Conservation (phyloP, 2,797 vertebrate species). For the Malacoctenus gilli region DNA sequence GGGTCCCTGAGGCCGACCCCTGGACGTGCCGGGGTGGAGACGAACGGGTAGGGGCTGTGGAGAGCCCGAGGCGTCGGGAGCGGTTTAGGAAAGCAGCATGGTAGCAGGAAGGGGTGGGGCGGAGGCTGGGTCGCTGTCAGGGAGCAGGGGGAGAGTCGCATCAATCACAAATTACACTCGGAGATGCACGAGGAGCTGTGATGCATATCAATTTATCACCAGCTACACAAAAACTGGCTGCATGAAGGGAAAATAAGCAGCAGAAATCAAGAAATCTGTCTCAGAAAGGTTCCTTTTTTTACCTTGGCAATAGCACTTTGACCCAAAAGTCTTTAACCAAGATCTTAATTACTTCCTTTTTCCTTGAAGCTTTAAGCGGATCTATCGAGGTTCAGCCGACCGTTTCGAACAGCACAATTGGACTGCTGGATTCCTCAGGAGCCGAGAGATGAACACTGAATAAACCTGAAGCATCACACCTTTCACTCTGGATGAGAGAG, state of each 20-base stretch:
- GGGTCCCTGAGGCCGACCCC: constrained; percentile 53
- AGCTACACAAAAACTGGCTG: background rate
- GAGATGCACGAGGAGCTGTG: background rate
- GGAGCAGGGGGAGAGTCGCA: constrained; percentile 19
- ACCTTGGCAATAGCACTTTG: no score
- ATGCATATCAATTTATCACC: constrained; percentile 5
- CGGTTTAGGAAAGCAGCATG: constrained; percentile 73
- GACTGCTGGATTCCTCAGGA: no score
- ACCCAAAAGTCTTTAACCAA: no score
- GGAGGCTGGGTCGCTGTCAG: constrained; percentile 64
- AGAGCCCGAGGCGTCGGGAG: constrained; percentile 54
- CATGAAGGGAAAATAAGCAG: no score
- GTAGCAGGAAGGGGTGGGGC: constrained; percentile 70
- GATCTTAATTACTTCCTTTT: no score
- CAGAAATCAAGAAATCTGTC: no score
- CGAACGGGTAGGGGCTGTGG: constrained; percentile 55
- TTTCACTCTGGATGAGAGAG: constrained; percentile 1
- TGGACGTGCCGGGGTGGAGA: constrained; percentile 40
- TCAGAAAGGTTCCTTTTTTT: no score
- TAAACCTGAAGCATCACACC: background rate
- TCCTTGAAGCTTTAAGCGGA: no score
- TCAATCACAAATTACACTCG: background rate
- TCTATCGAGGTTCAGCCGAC: no score
- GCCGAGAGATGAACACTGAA: background rate
- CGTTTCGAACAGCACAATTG: no score